Percentiles rank a stretch among this genome's conserved stretches.
Conservation (phyloP, 2,797 vertebrate genomes). For the Labeo calbasu region DNA sequence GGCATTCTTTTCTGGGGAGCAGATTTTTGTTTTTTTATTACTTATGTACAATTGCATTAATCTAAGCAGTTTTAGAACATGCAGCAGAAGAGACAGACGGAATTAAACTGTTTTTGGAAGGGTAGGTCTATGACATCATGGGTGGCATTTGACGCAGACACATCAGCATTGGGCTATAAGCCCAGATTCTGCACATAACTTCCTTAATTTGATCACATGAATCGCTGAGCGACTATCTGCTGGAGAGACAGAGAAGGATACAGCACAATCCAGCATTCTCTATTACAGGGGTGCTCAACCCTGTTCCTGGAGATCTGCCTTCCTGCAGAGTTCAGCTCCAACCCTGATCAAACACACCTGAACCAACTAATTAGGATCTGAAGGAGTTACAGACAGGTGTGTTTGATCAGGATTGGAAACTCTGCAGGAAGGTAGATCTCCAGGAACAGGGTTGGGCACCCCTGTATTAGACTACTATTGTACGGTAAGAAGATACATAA, state of each 20-base stretch:
- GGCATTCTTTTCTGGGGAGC: neutral
- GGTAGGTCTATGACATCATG: neutral
- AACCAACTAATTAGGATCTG: no score
- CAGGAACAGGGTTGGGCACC: no score
- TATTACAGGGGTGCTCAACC: no score
- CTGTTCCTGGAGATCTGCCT: no score
- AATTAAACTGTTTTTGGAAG: neutral
- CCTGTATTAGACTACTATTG: neutral
- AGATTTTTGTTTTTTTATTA: neutral
- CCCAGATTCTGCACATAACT: neutral
- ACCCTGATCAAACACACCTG: no score
- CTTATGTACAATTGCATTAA: neutral
- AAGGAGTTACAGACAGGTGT: no score
- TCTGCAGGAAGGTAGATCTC: no score
- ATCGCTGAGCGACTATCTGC: neutral
- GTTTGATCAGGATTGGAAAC: no score
- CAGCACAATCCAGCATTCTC: no score
- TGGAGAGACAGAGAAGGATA: neutral
- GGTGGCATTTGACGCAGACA: neutral
- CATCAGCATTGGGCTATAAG: neutral
- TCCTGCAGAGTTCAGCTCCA: no score
- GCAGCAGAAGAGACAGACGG: neutral
- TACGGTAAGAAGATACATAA: neutral
- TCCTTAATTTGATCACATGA: neutral
- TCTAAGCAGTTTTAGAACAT: neutral